phyloP scores from a whole-genome alignment of 2,797 vertebrate species.

The Paguma larvata region DNA sequence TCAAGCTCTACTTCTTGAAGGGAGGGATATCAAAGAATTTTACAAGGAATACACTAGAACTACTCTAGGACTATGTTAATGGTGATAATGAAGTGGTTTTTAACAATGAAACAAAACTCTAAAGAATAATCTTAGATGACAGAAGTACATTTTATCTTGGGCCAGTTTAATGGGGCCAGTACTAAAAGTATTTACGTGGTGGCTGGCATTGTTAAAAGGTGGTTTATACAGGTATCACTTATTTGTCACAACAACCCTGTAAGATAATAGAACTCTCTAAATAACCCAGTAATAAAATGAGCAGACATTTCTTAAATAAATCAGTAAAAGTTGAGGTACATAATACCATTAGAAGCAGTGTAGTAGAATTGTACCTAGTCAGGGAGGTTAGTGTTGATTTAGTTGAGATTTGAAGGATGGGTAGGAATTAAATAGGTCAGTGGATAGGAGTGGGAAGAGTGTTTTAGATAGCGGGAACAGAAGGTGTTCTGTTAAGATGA shows the following conservation, averaged over 20 bases:
- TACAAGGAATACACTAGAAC: background rate
- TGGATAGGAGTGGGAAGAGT: background rate
- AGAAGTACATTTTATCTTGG: background rate
- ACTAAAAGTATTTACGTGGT: background rate
- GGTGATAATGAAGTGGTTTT: background rate
- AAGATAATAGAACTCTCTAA: background rate
- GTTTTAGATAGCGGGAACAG: background rate
- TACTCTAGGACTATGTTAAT: background rate
- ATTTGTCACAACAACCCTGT: background rate
- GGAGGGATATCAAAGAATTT: background rate
- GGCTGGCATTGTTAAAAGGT: background rate
- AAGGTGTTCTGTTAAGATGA: background rate
- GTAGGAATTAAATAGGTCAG: background rate
- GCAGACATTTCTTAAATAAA: background rate
- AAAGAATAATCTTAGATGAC: background rate
- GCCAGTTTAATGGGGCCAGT: background rate
- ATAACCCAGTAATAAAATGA: background rate
- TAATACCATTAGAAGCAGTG: background rate
- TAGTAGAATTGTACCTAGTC: background rate
- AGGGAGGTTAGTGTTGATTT: background rate
- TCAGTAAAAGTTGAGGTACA: background rate
- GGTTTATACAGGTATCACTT: background rate
- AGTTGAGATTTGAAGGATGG: conserved; percentile 9
- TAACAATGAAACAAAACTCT: background rate
- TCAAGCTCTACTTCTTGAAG: background rate